Percentiles rank a stretch among this genome's conserved stretches.
phyloP scores from a whole-genome alignment of 2,113 vertebrate species.

The Oenanthe oenanthe region DNA sequence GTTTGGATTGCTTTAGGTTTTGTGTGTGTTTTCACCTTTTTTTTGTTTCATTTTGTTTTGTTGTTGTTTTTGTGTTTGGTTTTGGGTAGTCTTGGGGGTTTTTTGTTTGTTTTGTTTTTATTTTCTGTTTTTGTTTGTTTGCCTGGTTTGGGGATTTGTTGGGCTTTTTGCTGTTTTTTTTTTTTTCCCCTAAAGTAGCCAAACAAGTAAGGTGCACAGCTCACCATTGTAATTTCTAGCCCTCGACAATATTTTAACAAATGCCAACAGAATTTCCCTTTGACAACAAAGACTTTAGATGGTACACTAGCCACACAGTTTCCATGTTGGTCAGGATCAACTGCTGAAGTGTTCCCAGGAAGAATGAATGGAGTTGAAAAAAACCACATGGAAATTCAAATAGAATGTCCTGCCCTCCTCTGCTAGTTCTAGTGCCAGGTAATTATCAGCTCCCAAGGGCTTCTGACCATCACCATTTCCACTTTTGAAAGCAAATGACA shows the following conservation, averaged over 20 bases:
- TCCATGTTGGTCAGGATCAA: background rate
- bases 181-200: background rate
- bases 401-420: background rate
- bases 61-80: background rate
- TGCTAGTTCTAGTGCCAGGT: background rate
- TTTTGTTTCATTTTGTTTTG: background rate
- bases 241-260: fast-evolving
- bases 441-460: background rate
- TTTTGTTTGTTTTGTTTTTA: background rate
- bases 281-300: background rate
- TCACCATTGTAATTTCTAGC: background rate
- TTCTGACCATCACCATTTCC: background rate
- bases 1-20: background rate
- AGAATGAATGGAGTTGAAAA: background rate
- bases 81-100: background rate
- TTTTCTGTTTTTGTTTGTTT: background rate
- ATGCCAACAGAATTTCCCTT: background rate
- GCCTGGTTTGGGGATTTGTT: background rate
- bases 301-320: background rate
- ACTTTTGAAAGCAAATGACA: background rate
- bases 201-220: background rate
- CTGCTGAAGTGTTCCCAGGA: background rate
- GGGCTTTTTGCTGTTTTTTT: fast-evolving
- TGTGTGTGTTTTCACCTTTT: fast-evolving
- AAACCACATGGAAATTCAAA: background rate